Percentiles rank a stretch among this genome's conserved stretches.
Conservation (phyloP, 2,888 invertebrate species). For the Orchestes rusci region DNA sequence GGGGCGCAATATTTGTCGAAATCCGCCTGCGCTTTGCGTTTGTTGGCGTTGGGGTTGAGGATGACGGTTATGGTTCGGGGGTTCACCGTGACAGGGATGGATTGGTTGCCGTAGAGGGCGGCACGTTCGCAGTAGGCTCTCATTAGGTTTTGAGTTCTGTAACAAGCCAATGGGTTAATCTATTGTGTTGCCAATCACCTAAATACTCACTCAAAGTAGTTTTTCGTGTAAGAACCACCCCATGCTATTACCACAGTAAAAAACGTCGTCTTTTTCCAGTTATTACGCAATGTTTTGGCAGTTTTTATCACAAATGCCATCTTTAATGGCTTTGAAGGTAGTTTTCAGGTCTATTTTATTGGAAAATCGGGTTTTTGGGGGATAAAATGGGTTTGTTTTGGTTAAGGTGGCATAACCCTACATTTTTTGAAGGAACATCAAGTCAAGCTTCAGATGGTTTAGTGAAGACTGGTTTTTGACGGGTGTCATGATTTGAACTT, state of each 20-base stretch:
- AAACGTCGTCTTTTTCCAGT: conserved; percentile 86
- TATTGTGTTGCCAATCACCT: background rate
- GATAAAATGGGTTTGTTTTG: too few species aligned
- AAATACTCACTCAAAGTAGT: conserved; percentile 61
- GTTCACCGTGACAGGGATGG: conserved; percentile 51
- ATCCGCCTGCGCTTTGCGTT: conserved; percentile 58
- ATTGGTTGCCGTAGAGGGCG: conserved; percentile 59
- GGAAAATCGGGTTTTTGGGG: too few species aligned
- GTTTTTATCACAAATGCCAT: conserved; percentile 56
- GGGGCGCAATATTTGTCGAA: conserved; percentile 93
- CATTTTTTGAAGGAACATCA: too few species aligned
- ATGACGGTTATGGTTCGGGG: conserved; percentile 78
- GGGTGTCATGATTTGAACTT: too few species aligned
- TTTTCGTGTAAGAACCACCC: conserved; percentile 60
- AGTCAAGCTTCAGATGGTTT: too few species aligned
- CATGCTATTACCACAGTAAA: conserved; percentile 61
- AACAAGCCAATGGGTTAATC: background rate
- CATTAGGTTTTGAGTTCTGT: conserved; percentile 72
- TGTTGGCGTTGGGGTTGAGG: conserved; percentile 84
- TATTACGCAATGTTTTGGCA: conserved; percentile 61
- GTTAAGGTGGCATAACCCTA: too few species aligned
- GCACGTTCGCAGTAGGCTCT: conserved; percentile 73
- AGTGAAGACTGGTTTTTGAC: too few species aligned
- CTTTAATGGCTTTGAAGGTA: too few species aligned
- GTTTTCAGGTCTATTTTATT: too few species aligned